Base-by-base conservation (phyloP, 2,888 invertebrate species). In the Napeogenes inachia region DNA sequence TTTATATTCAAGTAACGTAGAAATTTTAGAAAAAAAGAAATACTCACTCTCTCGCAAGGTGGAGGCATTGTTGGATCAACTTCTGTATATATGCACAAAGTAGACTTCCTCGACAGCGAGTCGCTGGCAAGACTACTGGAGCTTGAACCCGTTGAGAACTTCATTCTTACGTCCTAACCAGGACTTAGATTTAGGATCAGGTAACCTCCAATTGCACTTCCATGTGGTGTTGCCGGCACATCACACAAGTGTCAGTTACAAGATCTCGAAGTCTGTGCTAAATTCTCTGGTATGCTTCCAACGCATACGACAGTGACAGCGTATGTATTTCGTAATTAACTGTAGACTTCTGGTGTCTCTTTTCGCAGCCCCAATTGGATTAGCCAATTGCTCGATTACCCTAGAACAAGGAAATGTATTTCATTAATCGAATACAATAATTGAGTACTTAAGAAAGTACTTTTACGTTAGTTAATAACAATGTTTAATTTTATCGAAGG, bases 121-220 rank as follows among this genome's bases (percentile, higher is more conserved):
- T 94, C 94, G 77, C 92, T 92, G 78, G 92, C 91, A 76, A 93
- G 91, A 81, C 93, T 93, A 82, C 93, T 93, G 69, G 93, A 92
- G 74, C 93, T 91, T 70, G 92, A 92, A 53, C 93, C 92, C 71
- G 92, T 92, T 70, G 92, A 92, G 84, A 93, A 93, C 89, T 93
- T 93, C 93, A 93, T 91, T 73, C 67, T 85, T 69, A 61, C 61
- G 71, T 73, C 71, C 77, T 81, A 80, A 81, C 70, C 77, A 80
- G 77, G 63, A 64, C 68, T 62, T 61, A 47, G 60, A 62, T 59
- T 60, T 62, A 45, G 55, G 70, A 73, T 87, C 87, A 88, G 77
- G 89, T 90, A 77, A 87, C 84, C 73, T 89, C 89, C 73, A 85
- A 78, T 71, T 82, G 83, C 82, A 85, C 82, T 79, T 76, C 78